Base-by-base conservation (phyloP, 2,113 vertebrate species). In the Rostratula benghalensis region DNA sequence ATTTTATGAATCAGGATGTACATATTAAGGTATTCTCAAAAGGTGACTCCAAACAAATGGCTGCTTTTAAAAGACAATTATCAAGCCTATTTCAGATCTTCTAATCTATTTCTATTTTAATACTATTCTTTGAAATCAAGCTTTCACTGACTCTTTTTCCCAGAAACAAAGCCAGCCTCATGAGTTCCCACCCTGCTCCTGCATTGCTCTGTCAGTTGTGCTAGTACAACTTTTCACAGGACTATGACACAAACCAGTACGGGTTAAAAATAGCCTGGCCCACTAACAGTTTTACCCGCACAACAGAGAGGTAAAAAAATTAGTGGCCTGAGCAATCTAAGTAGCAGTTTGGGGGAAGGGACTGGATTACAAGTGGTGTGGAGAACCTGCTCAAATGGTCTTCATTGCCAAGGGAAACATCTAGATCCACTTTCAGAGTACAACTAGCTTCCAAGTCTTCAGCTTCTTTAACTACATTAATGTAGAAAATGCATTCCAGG, bases 211-310 rank as follows among this genome's bases (percentile, higher is more conserved):
- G n/a, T 84, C 69, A 75, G 30, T 25, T 46, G 33, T 61, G 50
- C 39, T 37, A 68, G 27, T 15, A 60, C 30, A 56, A 43, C 56
- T 75, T 87, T 68, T 27, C 74, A 76, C 1, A 4, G 35, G 35
- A 64, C 35, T 75, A 4, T 27, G 53, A 88, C 3, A 1, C 19
- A 51, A 91, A 91, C 14, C 61, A 87, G 25, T 2, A 8, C 43
- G 79, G 16, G 59, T 93, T 92, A 91, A 94, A 93, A 97, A 95
- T 90, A 93, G 81, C 43, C 70, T 76, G 60, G 11, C 65, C 74
- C 46, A 71, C 37, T 31, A 89, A 83, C 43, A 91, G 46, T 54
- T 91, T 73, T 33, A 70, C 27, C 0, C 0, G 20, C 67, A 60
- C 2, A 2, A 79, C 9, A 31, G 22, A 67, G n/a, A 91, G 35